Base-by-base conservation (phyloP, 2,888 invertebrate species). In the Acholoe squamosa region DNA sequence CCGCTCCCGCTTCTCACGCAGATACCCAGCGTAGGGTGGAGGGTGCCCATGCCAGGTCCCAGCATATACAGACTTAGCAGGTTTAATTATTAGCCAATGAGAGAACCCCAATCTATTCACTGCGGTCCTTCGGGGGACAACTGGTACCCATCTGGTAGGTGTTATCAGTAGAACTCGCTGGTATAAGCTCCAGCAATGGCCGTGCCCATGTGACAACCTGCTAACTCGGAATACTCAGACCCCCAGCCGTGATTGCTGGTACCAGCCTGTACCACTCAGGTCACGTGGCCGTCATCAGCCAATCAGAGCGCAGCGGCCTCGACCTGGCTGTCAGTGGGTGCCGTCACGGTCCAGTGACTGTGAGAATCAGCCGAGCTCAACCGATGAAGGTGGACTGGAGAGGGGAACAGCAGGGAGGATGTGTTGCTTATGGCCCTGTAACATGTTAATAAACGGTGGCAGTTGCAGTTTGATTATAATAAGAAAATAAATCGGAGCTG, bases 251-350 rank as follows among this genome's bases (percentile, higher is more conserved):
- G n/a, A 71, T 71, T 28, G 71, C 71, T 71, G 25, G 25, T 25
- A 28, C 71, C 71, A 28, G 71, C 1, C n/a, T 28, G 71, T 71
- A 71, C 71, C 71, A 71, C 71, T 14, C 31, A 19, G 80, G 43
- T 43, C 80, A 80, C 80, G 80, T 80, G 80, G n/a, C 80, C 43
- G 22, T 80, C 80, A 80, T 19, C 43, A 43, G 25, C 80, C 80
- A 80, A 80, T n/a, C 80, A 43, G 80, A 80, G 80, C 80, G 34
- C 33, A 22, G 34, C 80, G 19, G 34, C 7, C 80, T 76, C 76
- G 25, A 1, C 31, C 76, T 25, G 76, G 1, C 61, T 19, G 61
- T 43, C 61, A n/a, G 31, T 25, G 76, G 76, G 76, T 31, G 76
- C 10, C 31, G 76, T 28, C 76, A 76, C 5, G 80, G 12, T 14